Percentiles rank a stretch among this genome's conserved stretches.
phyloP scores from a whole-genome alignment of 2,888 invertebrate species.

The Melanostoma scalare region DNA sequence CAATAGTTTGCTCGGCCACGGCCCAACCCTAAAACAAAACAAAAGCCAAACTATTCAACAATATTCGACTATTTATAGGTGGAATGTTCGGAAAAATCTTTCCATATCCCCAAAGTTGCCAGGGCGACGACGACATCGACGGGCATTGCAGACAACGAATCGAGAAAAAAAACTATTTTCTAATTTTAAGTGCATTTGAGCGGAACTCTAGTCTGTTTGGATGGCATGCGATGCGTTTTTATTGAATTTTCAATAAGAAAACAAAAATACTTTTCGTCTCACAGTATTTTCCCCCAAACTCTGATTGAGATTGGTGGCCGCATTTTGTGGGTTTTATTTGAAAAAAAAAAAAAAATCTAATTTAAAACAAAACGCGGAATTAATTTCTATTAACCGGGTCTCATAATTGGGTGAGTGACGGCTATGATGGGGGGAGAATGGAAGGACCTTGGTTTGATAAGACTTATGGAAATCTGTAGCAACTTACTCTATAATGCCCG shows the following conservation, averaged over 20 bases:
- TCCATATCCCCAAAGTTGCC: constrained; percentile 23
- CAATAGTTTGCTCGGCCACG: constrained; percentile 47
- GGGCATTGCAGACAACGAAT: not conserved
- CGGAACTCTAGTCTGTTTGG: constrained; percentile 57
- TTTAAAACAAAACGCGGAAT: constrained; percentile 2
- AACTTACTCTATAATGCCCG: too few relatives aligned
- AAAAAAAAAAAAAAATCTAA: constrained; percentile 49
- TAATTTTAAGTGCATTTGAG: constrained; percentile 71
- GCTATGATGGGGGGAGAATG: not conserved
- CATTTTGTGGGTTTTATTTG: constrained; percentile 22
- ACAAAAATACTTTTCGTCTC: not conserved
- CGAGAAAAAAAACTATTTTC: constrained; percentile 57
- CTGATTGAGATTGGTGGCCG: constrained; percentile 25
- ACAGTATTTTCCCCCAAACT: not conserved
- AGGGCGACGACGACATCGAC: not conserved
- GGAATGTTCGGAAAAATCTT: constrained; percentile 42
- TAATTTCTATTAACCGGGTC: not conserved
- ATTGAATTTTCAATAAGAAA: constrained; percentile 51
- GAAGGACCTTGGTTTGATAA: too few relatives aligned
- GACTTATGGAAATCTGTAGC: too few relatives aligned
- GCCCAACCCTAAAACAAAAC: constrained; percentile 57
- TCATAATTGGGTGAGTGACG: too few relatives aligned
- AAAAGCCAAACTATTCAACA: constrained; percentile 13
- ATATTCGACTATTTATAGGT: constrained; percentile 52
- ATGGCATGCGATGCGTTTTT: constrained; percentile 66